Evolutionary conservation across 2,888 invertebrate species (phyloP), one percentile per base, ranked within the genome.

Genomic region (Drosophila lutescens): DNA sequence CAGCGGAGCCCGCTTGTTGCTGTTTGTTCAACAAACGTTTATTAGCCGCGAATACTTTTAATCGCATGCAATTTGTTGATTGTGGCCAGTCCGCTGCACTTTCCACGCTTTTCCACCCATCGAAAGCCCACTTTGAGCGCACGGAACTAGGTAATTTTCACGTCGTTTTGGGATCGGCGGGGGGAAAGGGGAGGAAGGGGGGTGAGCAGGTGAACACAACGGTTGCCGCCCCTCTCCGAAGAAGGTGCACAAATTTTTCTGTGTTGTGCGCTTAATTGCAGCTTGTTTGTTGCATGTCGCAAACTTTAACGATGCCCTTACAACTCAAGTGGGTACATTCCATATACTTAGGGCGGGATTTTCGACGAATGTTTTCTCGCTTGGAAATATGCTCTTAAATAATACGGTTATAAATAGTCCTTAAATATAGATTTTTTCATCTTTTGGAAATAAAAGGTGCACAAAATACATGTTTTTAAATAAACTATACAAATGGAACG

Each of bases 11-110:
- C 40, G 41, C 65, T 65, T 72, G 57, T 55, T 69, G 68, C 84
- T 72, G 86, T 80, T 79, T 84, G 83, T 78, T 86, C 58, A 80
- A 86, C 80, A 83, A 73, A 65, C 79, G 69, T 89, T 88, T 86
- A 88, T 88, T 86, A 85, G 80, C 86, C 74, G 83, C 86, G 89
- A 88, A 88, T 78, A 73, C 70, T 77, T 75, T 77, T 88, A 86
- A 87, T 87, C 89, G 76, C 85, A 84, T 87, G 85, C 87, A 87
- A 87, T 87, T 87, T 89, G 80, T 79, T 71, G 73, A 66, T 74
- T 51, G 44, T 44, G 65, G 74, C 51, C 71, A 65, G 49, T 59
- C 73, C 73, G 72, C 60, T 44, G 51, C 66, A 43, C 54, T 72
- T 54, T 44, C 50, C 32, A 38, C 53, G 57, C 47, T 32, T 34